Percentiles rank a stretch among this genome's conserved stretches.
Conservation (phyloP, 2,113 vertebrate species). For the Phoenicopterus ruber region DNA sequence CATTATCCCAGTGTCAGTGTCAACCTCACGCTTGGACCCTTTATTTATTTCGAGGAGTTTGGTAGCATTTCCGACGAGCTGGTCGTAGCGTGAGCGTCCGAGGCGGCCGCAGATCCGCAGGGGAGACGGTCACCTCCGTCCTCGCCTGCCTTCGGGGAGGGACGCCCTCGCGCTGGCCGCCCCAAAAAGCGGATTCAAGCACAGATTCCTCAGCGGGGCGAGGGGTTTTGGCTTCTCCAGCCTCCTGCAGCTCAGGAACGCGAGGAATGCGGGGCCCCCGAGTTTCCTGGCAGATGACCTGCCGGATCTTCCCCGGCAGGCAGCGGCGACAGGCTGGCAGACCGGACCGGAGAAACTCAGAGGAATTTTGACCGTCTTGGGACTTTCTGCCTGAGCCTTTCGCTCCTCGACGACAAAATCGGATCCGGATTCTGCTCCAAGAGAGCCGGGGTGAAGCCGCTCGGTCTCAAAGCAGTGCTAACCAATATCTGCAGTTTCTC, state of each 20-base stretch:
- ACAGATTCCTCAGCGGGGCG: background rate
- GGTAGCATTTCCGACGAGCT: fast-evolving
- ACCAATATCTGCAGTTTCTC: background rate
- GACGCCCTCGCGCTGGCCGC: background rate
- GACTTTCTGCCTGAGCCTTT: background rate
- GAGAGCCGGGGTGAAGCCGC: background rate
- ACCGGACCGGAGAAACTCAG: too few species aligned
- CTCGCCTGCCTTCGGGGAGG: background rate
- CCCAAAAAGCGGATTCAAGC: background rate
- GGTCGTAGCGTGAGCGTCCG: fast-evolving
- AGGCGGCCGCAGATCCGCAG: fast-evolving
- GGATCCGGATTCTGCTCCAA: background rate
- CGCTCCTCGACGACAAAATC: background rate
- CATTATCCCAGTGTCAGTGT: fast-evolving
- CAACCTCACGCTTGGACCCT: background rate
- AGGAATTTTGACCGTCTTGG: background rate
- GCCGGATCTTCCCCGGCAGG: background rate
- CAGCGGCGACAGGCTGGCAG: background rate
- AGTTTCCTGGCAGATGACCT: background rate
- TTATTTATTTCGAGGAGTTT: background rate
- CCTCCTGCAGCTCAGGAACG: background rate
- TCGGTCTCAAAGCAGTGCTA: too few species aligned
- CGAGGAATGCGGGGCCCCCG: background rate
- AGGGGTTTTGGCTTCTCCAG: background rate
- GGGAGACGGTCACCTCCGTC: background rate